phyloP scores from a whole-genome alignment of 2,113 vertebrate genomes.

The Ameiurus melas region DNA sequence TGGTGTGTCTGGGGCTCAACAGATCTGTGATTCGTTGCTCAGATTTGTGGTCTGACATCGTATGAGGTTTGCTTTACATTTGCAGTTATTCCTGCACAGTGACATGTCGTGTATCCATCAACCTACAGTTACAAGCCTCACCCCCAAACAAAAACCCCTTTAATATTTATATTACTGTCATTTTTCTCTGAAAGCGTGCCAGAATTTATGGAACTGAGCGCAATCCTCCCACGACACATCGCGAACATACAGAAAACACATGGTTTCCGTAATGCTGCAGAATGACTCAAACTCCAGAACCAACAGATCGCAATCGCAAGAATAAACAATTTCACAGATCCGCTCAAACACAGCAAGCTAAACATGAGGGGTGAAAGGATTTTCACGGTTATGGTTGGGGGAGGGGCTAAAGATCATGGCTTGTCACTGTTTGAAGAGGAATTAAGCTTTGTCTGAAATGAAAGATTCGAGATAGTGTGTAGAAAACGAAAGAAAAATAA shows the following conservation, averaged over 20 bases:
- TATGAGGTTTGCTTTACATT: background rate
- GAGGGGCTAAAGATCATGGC: background rate
- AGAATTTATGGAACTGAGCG: background rate
- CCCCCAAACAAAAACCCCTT: background rate
- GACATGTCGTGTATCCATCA: background rate
- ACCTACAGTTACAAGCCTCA: background rate
- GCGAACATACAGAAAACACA: constrained; percentile 1
- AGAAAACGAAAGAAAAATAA: too few species aligned
- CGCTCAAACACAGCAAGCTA: background rate
- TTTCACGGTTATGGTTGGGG: background rate
- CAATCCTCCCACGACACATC: background rate
- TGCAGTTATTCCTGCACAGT: background rate
- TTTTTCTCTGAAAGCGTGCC: background rate
- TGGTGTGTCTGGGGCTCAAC: background rate
- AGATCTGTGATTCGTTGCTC: background rate
- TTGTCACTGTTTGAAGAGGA: background rate
- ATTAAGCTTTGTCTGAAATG: background rate
- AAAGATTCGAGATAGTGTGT: background rate
- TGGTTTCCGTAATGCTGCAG: background rate
- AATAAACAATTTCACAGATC: background rate
- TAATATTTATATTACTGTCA: background rate
- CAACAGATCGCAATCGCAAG: background rate
- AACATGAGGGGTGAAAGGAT: background rate
- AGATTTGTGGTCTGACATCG: too few species aligned
- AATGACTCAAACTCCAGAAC: constrained; percentile 11